Evolutionary conservation across 2,113 vertebrate genomes (phyloP), one percentile per base, ranked within the genome.

Genomic region (Tiliqua scincoides): DNA sequence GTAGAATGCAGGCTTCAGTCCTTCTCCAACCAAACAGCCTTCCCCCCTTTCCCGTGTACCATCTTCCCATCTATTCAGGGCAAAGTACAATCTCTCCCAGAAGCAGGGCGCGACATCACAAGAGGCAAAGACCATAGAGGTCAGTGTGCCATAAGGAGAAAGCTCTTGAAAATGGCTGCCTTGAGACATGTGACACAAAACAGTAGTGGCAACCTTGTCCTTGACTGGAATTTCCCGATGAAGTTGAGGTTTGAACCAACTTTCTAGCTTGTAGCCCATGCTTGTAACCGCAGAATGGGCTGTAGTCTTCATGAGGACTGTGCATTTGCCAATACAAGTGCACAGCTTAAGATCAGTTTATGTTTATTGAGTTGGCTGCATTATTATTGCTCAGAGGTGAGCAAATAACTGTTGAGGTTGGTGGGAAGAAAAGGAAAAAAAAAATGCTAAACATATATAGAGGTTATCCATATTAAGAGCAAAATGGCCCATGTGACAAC

Each of bases 251-350:
- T 73, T 74, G 27, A 48, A 27, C 43, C 20, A 17, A 14, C 72
- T 74, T 74, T 27, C 72, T 48, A 25, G 40, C 40, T 74, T 25
- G 27, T 43, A 8, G 23, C 18, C 40, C 37, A 59, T 10, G 63
- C 63, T 27, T 27, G 23, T 27, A 27, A 65, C 63, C 63, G 87
- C 84, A 92, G 86, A 91, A 85, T 77, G 57, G 57, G 37, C 70
- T 30, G 3, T 85, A 48, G 70, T 89, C 32, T 77, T 75, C n/a
- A 40, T 23, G 74, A 88, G 37, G 12, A 37, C 61, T 48, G 43
- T 40, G 62, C 25, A 6, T 89, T 89, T 91, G 65, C 73, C 85
- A 73, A 90, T 30, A 90, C 86, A 84, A 87, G 72, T 62, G 0
- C 57, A 88, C 59, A 83, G 48, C n/a, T 54, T 79, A 79, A 82